Evolutionary conservation across 2,113 vertebrate genomes (phyloP).

Genomic region (Noctilio leporinus): DNA sequence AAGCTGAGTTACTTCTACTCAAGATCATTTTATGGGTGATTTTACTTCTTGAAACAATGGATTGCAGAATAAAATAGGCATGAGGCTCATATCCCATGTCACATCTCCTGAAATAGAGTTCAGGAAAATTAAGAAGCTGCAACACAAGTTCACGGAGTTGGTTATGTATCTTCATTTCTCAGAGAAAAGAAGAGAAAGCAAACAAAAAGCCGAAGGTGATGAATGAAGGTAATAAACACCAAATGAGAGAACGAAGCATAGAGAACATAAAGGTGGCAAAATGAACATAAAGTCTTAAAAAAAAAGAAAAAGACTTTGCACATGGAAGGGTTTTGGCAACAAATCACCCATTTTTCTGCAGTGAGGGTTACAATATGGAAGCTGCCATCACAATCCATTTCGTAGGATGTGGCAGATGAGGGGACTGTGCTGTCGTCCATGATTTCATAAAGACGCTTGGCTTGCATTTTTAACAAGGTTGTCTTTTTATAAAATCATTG

Average conservation of each 20-base stretch:
- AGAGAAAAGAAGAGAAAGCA: not conserved
- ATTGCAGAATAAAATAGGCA: not conserved
- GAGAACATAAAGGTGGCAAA: not conserved
- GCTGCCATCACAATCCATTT: not conserved
- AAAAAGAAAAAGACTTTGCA: not conserved
- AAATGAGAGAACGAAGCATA: not conserved
- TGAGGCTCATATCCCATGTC: not conserved
- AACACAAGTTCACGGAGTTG: not conserved
- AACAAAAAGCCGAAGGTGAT: not conserved
- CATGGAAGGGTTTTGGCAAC: not conserved
- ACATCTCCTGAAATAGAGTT: not conserved
- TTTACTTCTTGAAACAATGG: not conserved
- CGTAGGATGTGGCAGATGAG: not conserved
- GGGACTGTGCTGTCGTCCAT: rapidly evolving
- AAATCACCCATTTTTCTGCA: not conserved
- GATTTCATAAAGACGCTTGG: not conserved
- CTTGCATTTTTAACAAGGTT: not conserved
- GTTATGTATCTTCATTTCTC: not conserved
- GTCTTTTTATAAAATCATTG: not conserved
- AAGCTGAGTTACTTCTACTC: not conserved
- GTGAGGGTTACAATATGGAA: not conserved
- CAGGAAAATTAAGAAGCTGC: not conserved
- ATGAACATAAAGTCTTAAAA: not conserved
- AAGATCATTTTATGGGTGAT: not conserved
- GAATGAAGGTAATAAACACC: not conserved